Percentiles rank a stretch among this genome's conserved stretches.
phyloP scores from a whole-genome alignment of 2,113 vertebrate species.

The Brachypteracias leptosomus region DNA sequence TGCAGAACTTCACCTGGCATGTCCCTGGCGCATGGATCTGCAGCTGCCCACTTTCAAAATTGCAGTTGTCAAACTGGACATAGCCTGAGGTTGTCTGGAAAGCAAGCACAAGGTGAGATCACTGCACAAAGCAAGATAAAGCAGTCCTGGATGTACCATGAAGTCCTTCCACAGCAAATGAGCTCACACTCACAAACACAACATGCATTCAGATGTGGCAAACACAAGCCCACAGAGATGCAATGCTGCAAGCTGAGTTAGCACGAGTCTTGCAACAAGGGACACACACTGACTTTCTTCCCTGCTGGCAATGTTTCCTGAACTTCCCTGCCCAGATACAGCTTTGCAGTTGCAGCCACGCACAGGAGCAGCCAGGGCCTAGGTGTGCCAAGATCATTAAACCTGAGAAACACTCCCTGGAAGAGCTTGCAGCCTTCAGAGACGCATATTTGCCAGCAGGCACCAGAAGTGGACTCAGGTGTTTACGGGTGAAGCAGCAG shows the following conservation, averaged over 20 bases:
- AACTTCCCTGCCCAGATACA: background rate
- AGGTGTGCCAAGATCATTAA: background rate
- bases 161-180: background rate
- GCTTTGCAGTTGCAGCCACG: background rate
- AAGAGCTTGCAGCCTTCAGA: background rate
- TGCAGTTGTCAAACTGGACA: slow-evolving; percentile 90
- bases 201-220: accelerated
- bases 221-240: background rate
- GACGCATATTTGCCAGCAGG: background rate
- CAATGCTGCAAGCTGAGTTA: background rate
- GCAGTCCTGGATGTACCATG: background rate
- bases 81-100: slow-evolving; percentile 86
- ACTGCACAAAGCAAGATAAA: background rate
- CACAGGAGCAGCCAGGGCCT: accelerated
- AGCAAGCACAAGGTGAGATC: background rate
- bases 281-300: background rate
- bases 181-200: background rate
- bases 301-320: background rate
- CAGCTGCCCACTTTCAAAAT: slow-evolving; percentile 87
- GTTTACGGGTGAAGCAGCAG: background rate
- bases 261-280: background rate
- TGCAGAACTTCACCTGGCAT: slow-evolving; percentile 90
- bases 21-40: slow-evolving; percentile 86
- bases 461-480: accelerated
- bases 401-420: background rate